These are phyloP conservation scores for Cinara cedri DNA, from an alignment of 2,888 invertebrate genomes.

Conservation along the genomic window DNA sequence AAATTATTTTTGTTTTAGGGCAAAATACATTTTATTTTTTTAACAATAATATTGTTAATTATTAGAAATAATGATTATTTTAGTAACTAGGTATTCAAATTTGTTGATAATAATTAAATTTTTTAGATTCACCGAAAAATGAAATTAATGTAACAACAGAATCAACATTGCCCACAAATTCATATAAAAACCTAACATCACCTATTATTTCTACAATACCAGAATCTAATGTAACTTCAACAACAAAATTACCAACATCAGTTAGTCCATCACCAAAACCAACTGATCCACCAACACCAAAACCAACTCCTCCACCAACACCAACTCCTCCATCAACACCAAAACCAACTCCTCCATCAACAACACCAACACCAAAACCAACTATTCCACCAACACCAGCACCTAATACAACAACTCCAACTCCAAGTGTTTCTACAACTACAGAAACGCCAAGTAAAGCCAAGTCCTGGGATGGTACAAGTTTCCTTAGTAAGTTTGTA, in stretches of 20 bases:
- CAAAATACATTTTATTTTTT: no score
- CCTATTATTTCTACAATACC: no score
- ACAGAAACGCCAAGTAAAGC: conserved; percentile 7
- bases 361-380: not conserved
- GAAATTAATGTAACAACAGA: no score
- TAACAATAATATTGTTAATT: no score
- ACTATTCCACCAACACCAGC: not conserved
- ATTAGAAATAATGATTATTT: no score
- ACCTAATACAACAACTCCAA: conserved; percentile 17
- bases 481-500: conserved; percentile 40
- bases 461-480: conserved; percentile 43
- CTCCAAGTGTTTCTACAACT: not conserved
- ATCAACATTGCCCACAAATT: no score
- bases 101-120: no score
- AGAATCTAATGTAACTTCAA: no score
- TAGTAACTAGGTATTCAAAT: no score
- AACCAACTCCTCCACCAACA: not conserved
- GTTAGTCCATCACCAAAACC: not conserved
- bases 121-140: no score
- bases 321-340: not conserved
- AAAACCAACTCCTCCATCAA: not conserved
- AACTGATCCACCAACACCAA: not conserved
- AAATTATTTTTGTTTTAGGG: no score
- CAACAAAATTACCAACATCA: not conserved
- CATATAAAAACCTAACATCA: no score